A percentile compares a stretch with the other conserved stretches of the same genome.
Conservation (phyloP, 2,888 invertebrate species). For the Lamellibrachia columna region DNA sequence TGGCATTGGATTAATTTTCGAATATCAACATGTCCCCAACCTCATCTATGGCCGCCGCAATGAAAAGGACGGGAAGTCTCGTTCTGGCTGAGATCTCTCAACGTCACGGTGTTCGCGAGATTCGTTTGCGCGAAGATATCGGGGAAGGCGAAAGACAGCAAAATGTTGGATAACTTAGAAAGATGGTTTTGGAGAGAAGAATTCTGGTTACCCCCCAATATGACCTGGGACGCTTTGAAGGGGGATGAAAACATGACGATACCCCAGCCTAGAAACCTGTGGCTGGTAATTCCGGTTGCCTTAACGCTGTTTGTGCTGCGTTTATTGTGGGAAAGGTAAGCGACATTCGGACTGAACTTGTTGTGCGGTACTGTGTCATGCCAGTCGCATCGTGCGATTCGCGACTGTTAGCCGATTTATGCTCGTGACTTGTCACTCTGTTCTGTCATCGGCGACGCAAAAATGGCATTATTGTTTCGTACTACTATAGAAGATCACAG, state of each 20-base stretch:
- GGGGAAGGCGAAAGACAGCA: neutral
- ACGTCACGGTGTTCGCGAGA: neutral
- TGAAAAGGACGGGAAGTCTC: constrained; percentile 16
- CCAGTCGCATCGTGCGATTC: neutral
- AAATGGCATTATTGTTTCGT: neutral
- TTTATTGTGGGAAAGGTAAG: constrained; percentile 43
- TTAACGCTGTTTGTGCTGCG: constrained; percentile 39
- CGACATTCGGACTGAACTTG: constrained; percentile 17
- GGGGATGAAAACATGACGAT: constrained; percentile 32
- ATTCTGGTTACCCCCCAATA: constrained; percentile 44
- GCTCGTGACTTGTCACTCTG: neutral
- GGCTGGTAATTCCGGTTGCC: constrained; percentile 40
- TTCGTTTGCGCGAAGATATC: neutral
- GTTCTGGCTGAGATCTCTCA: neutral
- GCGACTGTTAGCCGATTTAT: neutral
- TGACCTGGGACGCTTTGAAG: constrained; percentile 40
- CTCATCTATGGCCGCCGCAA: constrained; percentile 6
- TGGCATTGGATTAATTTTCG: neutral
- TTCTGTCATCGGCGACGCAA: neutral
- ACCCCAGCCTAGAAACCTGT: constrained; percentile 39
- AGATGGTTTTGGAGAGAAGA: constrained; percentile 39
- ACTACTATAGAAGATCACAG: neutral
- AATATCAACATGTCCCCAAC: neutral
- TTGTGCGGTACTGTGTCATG: constrained; percentile 3
- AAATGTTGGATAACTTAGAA: constrained; percentile 27